Percentiles rank a stretch among this genome's conserved stretches.
phyloP scores from a whole-genome alignment of 1,140 invertebrate species.

The Saccostrea echinata region DNA sequence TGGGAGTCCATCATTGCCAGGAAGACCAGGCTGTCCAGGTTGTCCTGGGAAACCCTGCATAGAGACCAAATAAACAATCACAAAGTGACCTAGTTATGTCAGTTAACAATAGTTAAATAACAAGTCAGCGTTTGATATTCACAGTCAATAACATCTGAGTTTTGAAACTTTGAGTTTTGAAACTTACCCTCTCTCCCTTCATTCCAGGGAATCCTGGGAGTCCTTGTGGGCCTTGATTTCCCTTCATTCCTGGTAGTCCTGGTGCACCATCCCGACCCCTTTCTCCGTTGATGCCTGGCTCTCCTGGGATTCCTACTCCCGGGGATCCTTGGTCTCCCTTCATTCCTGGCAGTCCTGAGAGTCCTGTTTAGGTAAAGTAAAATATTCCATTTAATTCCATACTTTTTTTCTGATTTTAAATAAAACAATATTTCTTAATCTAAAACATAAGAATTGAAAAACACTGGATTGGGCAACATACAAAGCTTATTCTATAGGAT shows the following conservation, averaged over 20 bases:
- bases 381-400: background rate
- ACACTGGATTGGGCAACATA: too few relatives aligned
- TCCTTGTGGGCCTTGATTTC: slow-evolving; percentile 64
- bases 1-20: slow-evolving; percentile 53
- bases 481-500: too few relatives aligned
- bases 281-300: slow-evolving; percentile 60
- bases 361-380: slow-evolving; percentile 52
- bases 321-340: slow-evolving; percentile 56
- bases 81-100: too few relatives aligned
- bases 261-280: slow-evolving; percentile 52
- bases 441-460: too few relatives aligned
- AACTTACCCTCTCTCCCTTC: slow-evolving; percentile 59
- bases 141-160: background rate
- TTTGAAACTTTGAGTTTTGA: slow-evolving; percentile 16
- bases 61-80: background rate
- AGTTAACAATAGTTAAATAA: background rate
- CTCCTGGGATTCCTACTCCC: slow-evolving; percentile 60
- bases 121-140: background rate
- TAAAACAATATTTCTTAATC: too few relatives aligned
- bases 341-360: slow-evolving; percentile 67
- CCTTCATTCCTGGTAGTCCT: slow-evolving; percentile 53
- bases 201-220: slow-evolving; percentile 63
- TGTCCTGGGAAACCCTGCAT: slow-evolving; percentile 57
- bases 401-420: too few relatives aligned
- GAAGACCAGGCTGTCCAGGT: slow-evolving; percentile 53